A percentile compares a stretch with the other conserved stretches of the same genome.
These are phyloP conservation scores for Toxotes lorentzi DNA, from an alignment of 2,797 vertebrate species.

Conservation along the genomic window DNA sequence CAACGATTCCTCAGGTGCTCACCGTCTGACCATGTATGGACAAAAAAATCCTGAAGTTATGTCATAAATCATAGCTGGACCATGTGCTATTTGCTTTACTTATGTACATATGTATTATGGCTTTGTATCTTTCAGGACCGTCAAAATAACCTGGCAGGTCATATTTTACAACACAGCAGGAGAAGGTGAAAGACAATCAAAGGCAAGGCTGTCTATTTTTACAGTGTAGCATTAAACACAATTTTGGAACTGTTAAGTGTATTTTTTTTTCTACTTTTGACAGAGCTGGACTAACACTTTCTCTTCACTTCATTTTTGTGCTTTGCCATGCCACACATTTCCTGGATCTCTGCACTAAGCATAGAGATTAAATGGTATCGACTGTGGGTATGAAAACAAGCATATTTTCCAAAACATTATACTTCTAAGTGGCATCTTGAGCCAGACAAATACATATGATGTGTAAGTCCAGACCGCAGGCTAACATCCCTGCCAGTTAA, in stretches of 20 bases:
- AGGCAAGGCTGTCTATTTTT: background rate
- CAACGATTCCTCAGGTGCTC: slow-evolving; percentile 4
- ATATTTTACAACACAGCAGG: background rate
- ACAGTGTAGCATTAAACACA: background rate
- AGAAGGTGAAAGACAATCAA: background rate
- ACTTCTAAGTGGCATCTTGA: background rate
- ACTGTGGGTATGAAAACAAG: background rate
- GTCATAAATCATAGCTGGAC: background rate
- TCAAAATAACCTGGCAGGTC: background rate
- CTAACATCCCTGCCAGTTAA: background rate
- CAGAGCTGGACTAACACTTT: background rate
- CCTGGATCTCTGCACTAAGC: background rate
- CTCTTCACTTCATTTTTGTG: background rate
- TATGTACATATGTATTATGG: background rate
- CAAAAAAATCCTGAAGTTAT: background rate
- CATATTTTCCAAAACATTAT: background rate
- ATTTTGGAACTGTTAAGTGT: background rate
- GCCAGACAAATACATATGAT: background rate
- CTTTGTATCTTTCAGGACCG: slow-evolving; percentile 1
- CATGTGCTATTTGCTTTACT: background rate
- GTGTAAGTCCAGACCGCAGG: background rate
- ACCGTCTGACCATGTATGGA: slow-evolving; percentile 57
- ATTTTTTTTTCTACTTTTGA: slow-evolving; percentile 2
- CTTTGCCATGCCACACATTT: slow-evolving; percentile 11
- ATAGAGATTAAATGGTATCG: background rate